Evolutionary conservation across 53 echinoderm and acorn worm genomes (phyloP).

Genomic region (Temnopleurus reevesii): DNA sequence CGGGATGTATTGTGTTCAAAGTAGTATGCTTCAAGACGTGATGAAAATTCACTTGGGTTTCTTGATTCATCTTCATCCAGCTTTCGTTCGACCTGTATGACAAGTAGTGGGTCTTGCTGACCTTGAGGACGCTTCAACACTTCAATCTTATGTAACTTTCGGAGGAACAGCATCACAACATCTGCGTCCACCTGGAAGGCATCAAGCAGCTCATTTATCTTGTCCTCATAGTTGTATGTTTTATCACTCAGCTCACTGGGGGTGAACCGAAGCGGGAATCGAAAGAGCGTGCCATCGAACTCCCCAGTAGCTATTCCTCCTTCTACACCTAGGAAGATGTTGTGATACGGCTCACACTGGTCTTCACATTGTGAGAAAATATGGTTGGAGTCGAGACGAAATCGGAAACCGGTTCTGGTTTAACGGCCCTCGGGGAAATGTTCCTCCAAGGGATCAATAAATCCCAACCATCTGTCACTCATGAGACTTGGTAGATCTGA

Average conservation of each 20-base stretch:
- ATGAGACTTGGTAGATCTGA: constrained; percentile 55
- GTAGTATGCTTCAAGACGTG: not conserved
- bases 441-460: constrained; percentile 45
- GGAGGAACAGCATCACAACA: constrained; percentile 75
- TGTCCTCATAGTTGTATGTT: constrained; percentile 49
- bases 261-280: constrained; percentile 78
- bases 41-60: not conserved
- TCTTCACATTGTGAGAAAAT: constrained; percentile 36
- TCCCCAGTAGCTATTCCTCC: constrained; percentile 31
- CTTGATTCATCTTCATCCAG: not conserved
- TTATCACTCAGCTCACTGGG: constrained; percentile 57
- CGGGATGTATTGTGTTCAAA: not conserved
- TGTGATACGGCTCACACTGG: constrained; percentile 71
- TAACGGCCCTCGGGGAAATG: constrained; percentile 4
- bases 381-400: not conserved
- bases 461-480: constrained; percentile 30
- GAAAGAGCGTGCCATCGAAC: constrained; percentile 82
- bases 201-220: constrained; percentile 47
- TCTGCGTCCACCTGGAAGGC: constrained; percentile 77
- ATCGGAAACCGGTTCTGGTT: not conserved
- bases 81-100: not conserved
- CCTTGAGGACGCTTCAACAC: not conserved
- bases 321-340: constrained; percentile 43
- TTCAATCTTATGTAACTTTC: constrained; percentile 53
- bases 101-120: not conserved